Evolutionary conservation across 2,113 vertebrate species (phyloP).

Genomic region (Nesogale talazaci): DNA sequence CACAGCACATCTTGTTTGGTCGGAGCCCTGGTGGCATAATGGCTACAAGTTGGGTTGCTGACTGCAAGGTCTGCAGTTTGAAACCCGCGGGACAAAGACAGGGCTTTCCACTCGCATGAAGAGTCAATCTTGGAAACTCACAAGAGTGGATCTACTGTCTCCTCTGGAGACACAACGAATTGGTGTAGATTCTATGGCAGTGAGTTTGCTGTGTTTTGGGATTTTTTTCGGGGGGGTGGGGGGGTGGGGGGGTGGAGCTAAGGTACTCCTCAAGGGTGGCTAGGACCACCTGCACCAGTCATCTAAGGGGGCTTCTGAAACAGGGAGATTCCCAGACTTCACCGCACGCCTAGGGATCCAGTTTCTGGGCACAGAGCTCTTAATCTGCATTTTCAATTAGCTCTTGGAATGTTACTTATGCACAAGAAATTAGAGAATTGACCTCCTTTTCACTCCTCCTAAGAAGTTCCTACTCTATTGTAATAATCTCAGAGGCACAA

Average conservation of each 20-base stretch:
- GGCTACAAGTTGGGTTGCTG: no score
- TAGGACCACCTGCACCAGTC: neutral
- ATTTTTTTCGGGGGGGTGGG: no score
- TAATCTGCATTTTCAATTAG: constrained; percentile 21
- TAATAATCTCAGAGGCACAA: constrained; percentile 49
- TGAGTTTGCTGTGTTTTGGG: no score
- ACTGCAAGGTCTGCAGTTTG: no score
- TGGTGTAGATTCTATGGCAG: no score
- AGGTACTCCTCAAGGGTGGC: neutral
- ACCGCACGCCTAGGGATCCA: neutral
- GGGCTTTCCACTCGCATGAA: no score
- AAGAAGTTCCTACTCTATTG: constrained; percentile 55
- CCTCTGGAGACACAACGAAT: no score
- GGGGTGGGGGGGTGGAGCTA: neutral
- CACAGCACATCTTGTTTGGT: neutral
- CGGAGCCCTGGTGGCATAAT: neutral
- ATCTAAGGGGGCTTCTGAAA: neutral
- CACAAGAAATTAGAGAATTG: constrained; percentile 29
- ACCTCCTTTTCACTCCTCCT: constrained; percentile 29
- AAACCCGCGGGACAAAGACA: no score
- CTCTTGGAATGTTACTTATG: neutral
- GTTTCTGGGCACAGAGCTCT: neutral
- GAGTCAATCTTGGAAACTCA: no score
- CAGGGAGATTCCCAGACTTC: neutral
- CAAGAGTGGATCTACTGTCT: no score